Base-by-base conservation (phyloP, 1,140 invertebrate species). In the Platyscapa corneri region DNA sequence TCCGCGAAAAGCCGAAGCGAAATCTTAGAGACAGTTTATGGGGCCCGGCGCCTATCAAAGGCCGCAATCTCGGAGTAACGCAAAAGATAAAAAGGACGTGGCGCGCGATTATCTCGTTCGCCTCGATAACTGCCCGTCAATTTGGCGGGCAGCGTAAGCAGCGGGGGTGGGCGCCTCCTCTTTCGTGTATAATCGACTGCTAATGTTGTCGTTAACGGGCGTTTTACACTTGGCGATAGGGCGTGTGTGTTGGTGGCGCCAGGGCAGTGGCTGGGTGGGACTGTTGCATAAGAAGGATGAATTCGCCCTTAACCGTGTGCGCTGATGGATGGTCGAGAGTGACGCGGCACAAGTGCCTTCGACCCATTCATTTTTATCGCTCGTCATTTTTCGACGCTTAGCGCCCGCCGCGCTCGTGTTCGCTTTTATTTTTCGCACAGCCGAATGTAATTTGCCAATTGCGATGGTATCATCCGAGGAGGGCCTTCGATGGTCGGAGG, bases 371-470 rank as follows among this genome's bases (percentile, higher is more conserved):
- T 67, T 83, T 67, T 83, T 83, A 46, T 85, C 65, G 67, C 65
- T 64, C 37, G 83, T 74, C 83, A 85, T 75, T 85, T 75, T 74
- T 80, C 77, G 77, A 39, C 53, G 49, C 70, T 85, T 80, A 80
- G 39, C 49, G 2, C 14, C 12, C 60, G 37, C 16, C 23, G 3
- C 12, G 18, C 32, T 64, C 16, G 30, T 10, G 32, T 27, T 27
- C 76, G 0, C 18, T 32, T 27, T 34, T 56, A 77, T 56, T 64
- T 64, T 64, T 56, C 49, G n/a, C 16, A 2, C 10, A 34, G 27
- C 3, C 14, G 46, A 56, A 77, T 0, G 65, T 60, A 82, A 82
- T 82, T 82, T 75, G 81, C 75, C 75, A 77, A 23, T 32, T 77
- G 27, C 74, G 42, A 76, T 49, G 8, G 20, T 3, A 46, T 23